phyloP scores from a whole-genome alignment of 2,888 invertebrate species.

The Ischnura elegans region DNA sequence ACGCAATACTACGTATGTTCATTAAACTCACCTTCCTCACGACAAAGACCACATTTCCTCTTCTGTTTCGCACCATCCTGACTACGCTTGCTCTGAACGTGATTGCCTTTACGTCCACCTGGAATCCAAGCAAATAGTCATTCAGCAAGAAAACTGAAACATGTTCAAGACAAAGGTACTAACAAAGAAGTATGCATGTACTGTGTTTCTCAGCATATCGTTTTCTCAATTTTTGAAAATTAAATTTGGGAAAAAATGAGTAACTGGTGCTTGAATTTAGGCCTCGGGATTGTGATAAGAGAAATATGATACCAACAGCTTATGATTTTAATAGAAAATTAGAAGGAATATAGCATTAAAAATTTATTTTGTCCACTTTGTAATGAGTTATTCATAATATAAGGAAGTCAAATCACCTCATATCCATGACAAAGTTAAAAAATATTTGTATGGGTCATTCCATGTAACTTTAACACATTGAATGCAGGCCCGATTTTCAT shows the following conservation, averaged over 20 bases:
- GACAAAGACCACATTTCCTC: constrained; percentile 87
- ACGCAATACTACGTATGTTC: not conserved
- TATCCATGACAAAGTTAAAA: no score
- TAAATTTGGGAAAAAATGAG: not conserved
- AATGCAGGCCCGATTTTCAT: no score
- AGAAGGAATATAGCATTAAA: no score
- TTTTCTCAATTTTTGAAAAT: not conserved
- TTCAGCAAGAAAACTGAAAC: not conserved
- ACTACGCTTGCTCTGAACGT: not conserved
- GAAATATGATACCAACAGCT: not conserved
- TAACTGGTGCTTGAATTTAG: not conserved
- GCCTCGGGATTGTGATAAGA: not conserved
- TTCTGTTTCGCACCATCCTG: constrained; percentile 68
- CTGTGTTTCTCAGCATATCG: no score
- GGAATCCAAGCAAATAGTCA: not conserved
- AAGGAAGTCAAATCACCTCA: no score
- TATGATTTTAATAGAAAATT: no score
- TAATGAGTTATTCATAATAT: no score
- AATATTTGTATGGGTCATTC: no score
- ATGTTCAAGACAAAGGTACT: not conserved
- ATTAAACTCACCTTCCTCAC: constrained; percentile 82
- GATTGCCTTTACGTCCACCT: constrained; percentile 33
- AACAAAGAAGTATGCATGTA: not conserved
- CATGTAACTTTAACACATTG: no score
- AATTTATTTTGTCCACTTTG: no score